Evolutionary conservation across 2,113 vertebrate genomes (phyloP).

Genomic region (Alligator sinensis): DNA sequence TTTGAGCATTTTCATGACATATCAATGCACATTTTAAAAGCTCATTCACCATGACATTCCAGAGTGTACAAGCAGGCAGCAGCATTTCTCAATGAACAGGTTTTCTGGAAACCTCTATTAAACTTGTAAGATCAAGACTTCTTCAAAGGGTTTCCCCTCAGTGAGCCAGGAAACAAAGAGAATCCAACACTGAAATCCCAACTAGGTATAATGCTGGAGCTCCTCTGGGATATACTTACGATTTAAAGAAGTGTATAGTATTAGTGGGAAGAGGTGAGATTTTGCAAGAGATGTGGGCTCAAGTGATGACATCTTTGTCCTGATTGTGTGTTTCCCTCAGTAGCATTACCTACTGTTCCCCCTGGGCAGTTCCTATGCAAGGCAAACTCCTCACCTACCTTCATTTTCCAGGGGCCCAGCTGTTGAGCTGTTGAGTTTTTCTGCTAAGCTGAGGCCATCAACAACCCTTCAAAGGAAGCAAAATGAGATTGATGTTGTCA

Average conservation of each 20-base stretch:
- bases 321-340: background rate
- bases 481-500: background rate
- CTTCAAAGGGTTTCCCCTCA: background rate
- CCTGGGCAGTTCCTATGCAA: background rate
- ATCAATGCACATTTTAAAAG: background rate
- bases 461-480: constrained; percentile 16
- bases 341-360: background rate
- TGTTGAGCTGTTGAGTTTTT: constrained; percentile 68
- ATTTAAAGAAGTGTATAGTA: background rate
- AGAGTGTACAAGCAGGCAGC: background rate
- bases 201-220: background rate
- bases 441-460: constrained; percentile 72
- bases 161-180: background rate
- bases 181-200: background rate
- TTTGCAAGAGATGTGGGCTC: background rate
- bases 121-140: background rate
- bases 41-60: background rate
- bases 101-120: background rate
- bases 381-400: constrained; percentile 64
- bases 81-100: background rate
- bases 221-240: background rate
- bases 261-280: background rate
- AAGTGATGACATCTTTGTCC: background rate
- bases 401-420: constrained; percentile 74
- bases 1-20: background rate